Evolutionary conservation across 2,113 vertebrate species (phyloP), one percentile per base, ranked within the genome.

Genomic region (Mustelus asterias): DNA sequence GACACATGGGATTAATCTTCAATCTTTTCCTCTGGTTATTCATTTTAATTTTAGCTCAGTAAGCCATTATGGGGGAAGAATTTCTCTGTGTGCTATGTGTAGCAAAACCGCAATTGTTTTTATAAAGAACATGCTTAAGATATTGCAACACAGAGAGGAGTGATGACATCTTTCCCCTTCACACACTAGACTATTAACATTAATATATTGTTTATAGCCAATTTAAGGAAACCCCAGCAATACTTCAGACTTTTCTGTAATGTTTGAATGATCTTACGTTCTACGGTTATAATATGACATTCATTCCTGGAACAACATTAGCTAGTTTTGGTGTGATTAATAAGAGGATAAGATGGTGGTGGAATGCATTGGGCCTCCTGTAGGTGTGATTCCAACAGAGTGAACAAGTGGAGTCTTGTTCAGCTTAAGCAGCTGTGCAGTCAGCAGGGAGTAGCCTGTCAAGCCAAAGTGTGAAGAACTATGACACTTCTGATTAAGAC

Each of bases 391-490:
- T 93, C 33, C 60, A 93, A 37, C n/a, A 93, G 20, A 65, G 63
- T 93, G 89, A 93, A 93, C 89, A 93, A 93, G n/a, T 67, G 33
- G 89, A 93, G 89, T 93, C 60, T 93, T 93, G 89, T 93, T 93
- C 89, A 93, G n/a, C 16, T 65, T 67, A 67, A 93, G 89, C 89
- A 93, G 89, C 89, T 93, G 89, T 65, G 58, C 33, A 22, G 89
- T 67, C 89, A 93, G 89, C 89, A 93, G 89, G 89, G 89, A 93
- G 60, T 37, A 67, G 60, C 89, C 60, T 93, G 89, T 93, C 89
- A 93, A 93, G 63, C 89, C 60, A 67, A 93, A n/a, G 60, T 93
- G 89, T 65, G 60, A 93, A 93, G 89, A 93, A 41, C 89, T 65
- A 65, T 93, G 89, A 93, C 89, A 65, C 60, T 93, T 65, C 89